Base-by-base conservation (phyloP, 1,140 invertebrate species). In the Drosophila seguyi region DNA sequence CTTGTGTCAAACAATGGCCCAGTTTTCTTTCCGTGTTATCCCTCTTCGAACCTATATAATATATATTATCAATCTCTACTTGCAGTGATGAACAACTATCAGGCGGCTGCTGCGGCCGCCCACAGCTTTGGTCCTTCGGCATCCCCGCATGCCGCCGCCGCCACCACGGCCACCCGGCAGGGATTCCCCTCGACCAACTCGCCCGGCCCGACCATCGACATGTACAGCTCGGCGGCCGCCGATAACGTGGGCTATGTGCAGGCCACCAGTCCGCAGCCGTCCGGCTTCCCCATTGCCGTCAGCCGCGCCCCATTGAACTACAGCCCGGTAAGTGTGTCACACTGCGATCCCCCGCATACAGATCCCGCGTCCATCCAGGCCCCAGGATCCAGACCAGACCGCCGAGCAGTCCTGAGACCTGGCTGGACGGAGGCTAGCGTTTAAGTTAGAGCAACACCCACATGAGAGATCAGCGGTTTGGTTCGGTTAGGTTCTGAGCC, bases 51-150 rank as follows among this genome's bases (percentile, higher is more conserved):
- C 14, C 8, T 36, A n/a, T 8, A 4, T 27, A n/a, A 38, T 8
- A 4, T 20, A 34, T 10, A 22, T 69, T 42, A 50, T 38, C 13
- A 8, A 65, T 6, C 34, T 47, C 14, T 18, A 10, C 3, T 65
- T 52, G 14, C 95, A 98, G 97, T 98, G 94, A 98, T 98, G 96
- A 98, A 98, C 95, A 98, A 98, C 95, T 98, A 98, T 94, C 97
- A 96, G 93, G 96, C 96, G 48, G 96, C 96, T 75, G 96, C 96
- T 44, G 96, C 95, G 75, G 95, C 95, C 55, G 95, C 94, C 47
- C 94, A 94, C 57, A 96, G 96, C 47, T 97, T 96, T 83, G 97
- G 95, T 78, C 94, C 94, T 36, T 94, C 94, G 50, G 91, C 87
- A 47, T 92, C 91, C 58, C 91, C 91, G 11, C 91, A 92, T 61